Percentiles rank a stretch among this genome's conserved stretches.
phyloP scores from a whole-genome alignment of 2,888 invertebrate species.

The Oscheius onirici region DNA sequence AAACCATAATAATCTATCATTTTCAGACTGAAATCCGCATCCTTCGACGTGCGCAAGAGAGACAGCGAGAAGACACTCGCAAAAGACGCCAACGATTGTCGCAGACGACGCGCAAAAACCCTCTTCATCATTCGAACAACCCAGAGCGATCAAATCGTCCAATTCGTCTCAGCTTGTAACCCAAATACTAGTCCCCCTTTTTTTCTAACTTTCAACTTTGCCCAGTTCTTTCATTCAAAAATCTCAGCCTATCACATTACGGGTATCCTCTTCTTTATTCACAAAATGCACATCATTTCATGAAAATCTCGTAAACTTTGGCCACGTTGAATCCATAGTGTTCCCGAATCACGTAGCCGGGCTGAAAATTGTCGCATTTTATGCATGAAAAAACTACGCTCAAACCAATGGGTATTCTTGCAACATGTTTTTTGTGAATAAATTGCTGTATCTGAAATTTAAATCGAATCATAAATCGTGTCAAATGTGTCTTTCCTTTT shows the following conservation, averaged over 20 bases:
- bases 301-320: slow-evolving; percentile 48
- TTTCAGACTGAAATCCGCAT: too few species aligned
- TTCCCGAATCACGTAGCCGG: slow-evolving; percentile 56
- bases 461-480: background rate
- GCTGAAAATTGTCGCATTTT: background rate
- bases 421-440: slow-evolving; percentile 42
- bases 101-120: background rate
- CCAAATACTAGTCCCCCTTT: background rate
- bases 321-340: slow-evolving; percentile 59
- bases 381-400: too few species aligned
- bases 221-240: slow-evolving; percentile 15
- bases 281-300: background rate
- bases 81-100: background rate
- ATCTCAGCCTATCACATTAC: slow-evolving; percentile 14
- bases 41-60: background rate
- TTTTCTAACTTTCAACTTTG: background rate
- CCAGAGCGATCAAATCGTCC: background rate
- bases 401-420: slow-evolving; percentile 43
- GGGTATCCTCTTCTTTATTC: slow-evolving; percentile 6
- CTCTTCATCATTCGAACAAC: too few species aligned
- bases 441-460: slow-evolving; percentile 45
- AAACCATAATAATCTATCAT: too few species aligned
- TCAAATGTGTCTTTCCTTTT: slow-evolving; percentile 23
- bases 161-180: too few species aligned
- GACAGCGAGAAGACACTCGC: background rate